A percentile compares a stretch with the other conserved stretches of the same genome.
phyloP scores from a whole-genome alignment of 1,140 invertebrate species.

The Sitodiplosis mosellana region DNA sequence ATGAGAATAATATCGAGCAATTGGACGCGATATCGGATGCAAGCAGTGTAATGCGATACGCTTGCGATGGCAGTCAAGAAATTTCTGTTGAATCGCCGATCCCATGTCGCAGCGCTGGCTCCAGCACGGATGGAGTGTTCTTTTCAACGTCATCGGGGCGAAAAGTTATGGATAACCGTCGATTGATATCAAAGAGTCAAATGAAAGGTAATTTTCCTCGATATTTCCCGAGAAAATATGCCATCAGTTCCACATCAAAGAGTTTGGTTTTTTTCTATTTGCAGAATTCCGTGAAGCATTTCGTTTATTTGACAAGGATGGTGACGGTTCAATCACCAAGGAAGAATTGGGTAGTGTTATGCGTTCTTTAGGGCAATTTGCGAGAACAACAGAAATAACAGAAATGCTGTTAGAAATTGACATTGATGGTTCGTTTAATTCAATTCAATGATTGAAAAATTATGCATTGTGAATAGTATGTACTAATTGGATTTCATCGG shows the following conservation, averaged over 20 bases:
- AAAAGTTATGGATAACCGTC: conserved; percentile 28
- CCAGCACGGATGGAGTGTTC: conserved; percentile 1
- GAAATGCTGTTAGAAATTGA: conserved; percentile 83
- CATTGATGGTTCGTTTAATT: conserved; percentile 48
- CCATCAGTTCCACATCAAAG: background rate
- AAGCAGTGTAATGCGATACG: conserved; percentile 3
- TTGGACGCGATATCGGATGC: conserved; percentile 2
- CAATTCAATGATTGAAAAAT: background rate
- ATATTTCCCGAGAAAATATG: no score
- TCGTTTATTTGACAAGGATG: conserved; percentile 75
- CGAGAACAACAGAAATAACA: conserved; percentile 59
- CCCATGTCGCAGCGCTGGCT: conserved; percentile 10
- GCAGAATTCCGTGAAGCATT: conserved; percentile 73
- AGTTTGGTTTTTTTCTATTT: no score
- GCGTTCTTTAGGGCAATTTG: conserved; percentile 68
- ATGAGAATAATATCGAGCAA: conserved; percentile 5
- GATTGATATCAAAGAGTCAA: conserved; percentile 49
- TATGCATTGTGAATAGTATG: background rate
- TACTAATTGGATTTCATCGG: background rate
- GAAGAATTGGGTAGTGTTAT: conserved; percentile 69
- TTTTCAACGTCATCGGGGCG: conserved; percentile 8
- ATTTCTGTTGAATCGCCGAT: conserved; percentile 18
- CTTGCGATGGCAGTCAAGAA: background rate
- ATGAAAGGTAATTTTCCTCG: conserved; percentile 67
- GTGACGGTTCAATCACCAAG: conserved; percentile 73